A percentile compares a stretch with the other conserved stretches of the same genome.
Evolutionary conservation across 2,797 vertebrate species (phyloP).

Genomic region (Alca torda): DNA sequence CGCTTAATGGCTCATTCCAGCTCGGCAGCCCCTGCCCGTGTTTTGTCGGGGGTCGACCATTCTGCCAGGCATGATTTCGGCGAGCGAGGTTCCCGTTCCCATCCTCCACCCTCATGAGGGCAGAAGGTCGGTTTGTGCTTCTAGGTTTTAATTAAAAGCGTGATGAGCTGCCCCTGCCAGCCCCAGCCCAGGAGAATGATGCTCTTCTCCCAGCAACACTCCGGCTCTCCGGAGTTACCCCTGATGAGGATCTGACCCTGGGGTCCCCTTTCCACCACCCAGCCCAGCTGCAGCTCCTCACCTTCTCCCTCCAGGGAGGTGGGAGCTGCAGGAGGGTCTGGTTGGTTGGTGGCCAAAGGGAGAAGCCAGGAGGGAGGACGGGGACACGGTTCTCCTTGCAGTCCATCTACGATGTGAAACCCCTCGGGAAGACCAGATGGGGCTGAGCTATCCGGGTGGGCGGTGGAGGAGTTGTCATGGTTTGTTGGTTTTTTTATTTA

Average conservation of each 20-base stretch:
- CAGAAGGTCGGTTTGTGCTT: neutral
- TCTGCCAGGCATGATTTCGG: neutral
- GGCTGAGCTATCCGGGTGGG: neutral
- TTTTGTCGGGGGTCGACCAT: neutral
- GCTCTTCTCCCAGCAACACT: neutral
- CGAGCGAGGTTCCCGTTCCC: neutral
- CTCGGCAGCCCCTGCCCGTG: neutral
- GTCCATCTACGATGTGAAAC: neutral
- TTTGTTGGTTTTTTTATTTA: neutral
- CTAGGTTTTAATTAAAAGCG: neutral
- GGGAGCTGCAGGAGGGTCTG: neutral
- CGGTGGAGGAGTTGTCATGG: neutral
- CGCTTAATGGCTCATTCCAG: neutral
- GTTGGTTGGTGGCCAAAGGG: neutral
- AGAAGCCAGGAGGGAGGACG: neutral
- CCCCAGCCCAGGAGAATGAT: rapidly evolving
- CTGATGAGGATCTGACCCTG: rapidly evolving
- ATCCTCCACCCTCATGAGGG: neutral
- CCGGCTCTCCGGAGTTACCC: neutral
- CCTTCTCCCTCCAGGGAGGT: neutral
- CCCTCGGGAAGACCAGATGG: neutral
- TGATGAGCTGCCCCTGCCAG: neutral
- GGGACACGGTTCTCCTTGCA: neutral
- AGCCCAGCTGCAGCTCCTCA: neutral
- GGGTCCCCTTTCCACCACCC: neutral